Conservation (phyloP, 2,113 vertebrate species). For the Scomber colias region DNA sequence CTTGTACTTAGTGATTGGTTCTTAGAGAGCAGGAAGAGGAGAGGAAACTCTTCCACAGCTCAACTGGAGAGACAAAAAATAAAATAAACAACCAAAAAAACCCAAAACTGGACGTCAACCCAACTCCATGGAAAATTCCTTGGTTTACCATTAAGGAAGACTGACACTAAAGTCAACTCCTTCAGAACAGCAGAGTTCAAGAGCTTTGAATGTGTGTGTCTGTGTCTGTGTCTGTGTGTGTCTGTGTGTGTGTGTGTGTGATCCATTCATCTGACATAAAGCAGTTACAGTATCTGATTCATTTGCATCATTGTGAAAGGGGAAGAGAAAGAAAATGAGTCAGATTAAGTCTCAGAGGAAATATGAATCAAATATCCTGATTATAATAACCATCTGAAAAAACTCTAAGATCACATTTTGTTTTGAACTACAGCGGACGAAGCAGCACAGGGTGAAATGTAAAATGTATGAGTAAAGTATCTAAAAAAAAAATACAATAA, state of each 20-base stretch:
- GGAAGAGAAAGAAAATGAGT: constrained; percentile 41
- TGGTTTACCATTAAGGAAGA: constrained; percentile 67
- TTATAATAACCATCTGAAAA: constrained; percentile 48
- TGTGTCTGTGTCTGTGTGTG: constrained; percentile 41
- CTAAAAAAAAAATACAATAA: not conserved
- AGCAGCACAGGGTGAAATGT: not conserved
- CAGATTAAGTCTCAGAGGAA: constrained; percentile 18
- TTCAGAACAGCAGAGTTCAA: constrained; percentile 46
- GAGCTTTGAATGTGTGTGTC: constrained; percentile 39
- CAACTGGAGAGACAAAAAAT: constrained; percentile 10
- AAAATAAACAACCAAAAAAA: not conserved
- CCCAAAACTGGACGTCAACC: constrained; percentile 43
- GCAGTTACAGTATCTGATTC: constrained; percentile 58
- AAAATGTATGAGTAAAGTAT: not conserved
- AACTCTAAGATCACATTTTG: constrained; percentile 19
- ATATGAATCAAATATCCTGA: not conserved
- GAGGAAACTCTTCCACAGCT: not conserved
- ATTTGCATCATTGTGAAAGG: constrained; percentile 44
- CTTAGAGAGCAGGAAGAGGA: not conserved
- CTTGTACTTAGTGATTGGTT: not conserved
- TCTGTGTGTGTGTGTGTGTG: constrained; percentile 34
- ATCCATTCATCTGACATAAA: constrained; percentile 48
- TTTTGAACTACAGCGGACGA: not conserved
- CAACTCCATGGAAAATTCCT: constrained; percentile 78
- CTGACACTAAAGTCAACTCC: constrained; percentile 78